Conservation (phyloP, 2,797 vertebrate species). For the Ciconia nigra region DNA sequence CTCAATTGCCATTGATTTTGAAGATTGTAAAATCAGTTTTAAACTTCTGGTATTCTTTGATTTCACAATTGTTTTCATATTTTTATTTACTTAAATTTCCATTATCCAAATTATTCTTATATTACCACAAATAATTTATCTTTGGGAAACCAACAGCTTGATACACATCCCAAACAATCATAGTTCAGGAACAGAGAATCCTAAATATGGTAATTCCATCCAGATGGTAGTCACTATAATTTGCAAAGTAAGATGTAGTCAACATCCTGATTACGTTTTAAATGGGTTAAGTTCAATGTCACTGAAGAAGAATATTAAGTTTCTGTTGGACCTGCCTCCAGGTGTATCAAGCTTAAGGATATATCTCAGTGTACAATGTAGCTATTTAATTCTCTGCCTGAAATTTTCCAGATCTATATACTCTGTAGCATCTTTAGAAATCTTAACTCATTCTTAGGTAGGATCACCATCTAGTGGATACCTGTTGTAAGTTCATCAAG, state of each 20-base stretch:
- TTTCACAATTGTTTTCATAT: background rate
- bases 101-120: background rate
- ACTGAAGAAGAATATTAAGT: background rate
- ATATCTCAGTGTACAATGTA: background rate
- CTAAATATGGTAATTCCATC: background rate
- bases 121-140: background rate
- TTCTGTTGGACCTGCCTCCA: background rate
- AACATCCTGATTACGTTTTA: background rate
- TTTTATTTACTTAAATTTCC: background rate
- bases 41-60: background rate
- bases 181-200: background rate
- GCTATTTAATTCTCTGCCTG: background rate
- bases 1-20: background rate
- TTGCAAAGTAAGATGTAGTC: background rate
- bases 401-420: background rate
- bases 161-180: background rate
- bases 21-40: background rate
- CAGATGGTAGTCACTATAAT: background rate
- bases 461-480: slow-evolving; percentile 47
- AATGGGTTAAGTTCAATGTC: background rate
- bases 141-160: background rate
- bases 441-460: background rate
- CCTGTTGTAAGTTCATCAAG: background rate
- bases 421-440: background rate
- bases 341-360: background rate